Base-by-base conservation (phyloP, 1,140 invertebrate genomes). In the Drosophila lowei region DNA sequence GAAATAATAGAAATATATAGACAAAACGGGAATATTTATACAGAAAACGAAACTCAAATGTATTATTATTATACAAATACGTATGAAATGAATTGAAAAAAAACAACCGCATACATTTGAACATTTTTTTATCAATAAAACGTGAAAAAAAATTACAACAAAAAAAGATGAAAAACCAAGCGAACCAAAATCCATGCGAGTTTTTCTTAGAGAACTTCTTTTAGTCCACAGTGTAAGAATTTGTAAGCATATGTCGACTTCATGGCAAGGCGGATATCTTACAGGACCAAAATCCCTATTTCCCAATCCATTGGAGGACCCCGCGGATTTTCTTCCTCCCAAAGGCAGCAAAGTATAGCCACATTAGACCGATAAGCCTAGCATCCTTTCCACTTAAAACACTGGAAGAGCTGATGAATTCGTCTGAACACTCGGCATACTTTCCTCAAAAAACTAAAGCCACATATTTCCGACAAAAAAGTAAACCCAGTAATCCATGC, bases 71-170 rank as follows among this genome's bases (percentile, higher is more conserved):
- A 86, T 88, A 88, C 81, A 86, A 72, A 80, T 67, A 72, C 52
- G 67, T 65, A 67, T 73, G 30, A 71, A 81, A 72, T 44, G 52
- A 64, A 60, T 56, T 16, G 25, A 57, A 72, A 50, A n/a, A 64
- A 76, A 71, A 49, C 60, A 84, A 68, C 60, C 78, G 61, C 64
- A 81, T 86, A 85, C 80, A 85, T 81, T 85, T 86, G 77, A 86
- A 88, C 74, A 86, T 86, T 86, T 86, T n/a, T 86, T 86, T 86
- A 86, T 86, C 66, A 86, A 88, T 86, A 88, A 81, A 85, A 78
- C 71, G 47, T 63, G 68, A 85, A 77, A 84, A n/a, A n/a, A 65
- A 65, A 28, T 25, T 42, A 16, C 18, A 47, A 52, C 7, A 59
- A 53, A 28, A 23, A 30, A 54, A 56, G 23, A 77, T 44, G 41